A percentile compares a stretch with the other conserved stretches of the same genome.
phyloP scores from a whole-genome alignment of 2,797 vertebrate species.

The Sebastes steindachneri region DNA sequence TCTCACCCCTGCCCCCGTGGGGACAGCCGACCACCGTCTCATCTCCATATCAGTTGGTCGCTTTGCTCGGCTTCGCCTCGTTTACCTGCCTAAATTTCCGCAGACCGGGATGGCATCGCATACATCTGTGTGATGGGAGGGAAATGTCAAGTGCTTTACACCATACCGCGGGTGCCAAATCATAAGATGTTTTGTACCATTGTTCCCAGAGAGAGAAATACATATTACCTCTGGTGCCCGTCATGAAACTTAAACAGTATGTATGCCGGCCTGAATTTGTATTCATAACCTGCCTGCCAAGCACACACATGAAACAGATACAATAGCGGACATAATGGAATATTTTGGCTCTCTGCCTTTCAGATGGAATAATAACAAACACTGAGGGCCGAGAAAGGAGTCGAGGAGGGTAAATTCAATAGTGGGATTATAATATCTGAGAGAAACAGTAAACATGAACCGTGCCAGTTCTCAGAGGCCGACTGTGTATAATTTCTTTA shows the following conservation, averaged over 20 bases:
- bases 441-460: conserved; percentile 46
- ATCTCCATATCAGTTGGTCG: conserved; percentile 41
- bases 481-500: conserved; percentile 44
- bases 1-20: conserved; percentile 31
- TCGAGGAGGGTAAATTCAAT: conserved; percentile 42
- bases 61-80: conserved; percentile 30
- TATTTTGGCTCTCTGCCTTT: conserved; percentile 48
- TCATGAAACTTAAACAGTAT: conserved; percentile 1
- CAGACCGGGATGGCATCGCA: conserved; percentile 33
- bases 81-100: conserved; percentile 44
- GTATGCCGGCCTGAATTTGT: conserved; percentile 35
- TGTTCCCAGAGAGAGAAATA: conserved; percentile 44
- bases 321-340: conserved; percentile 51
- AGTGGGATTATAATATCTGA: conserved; percentile 62
- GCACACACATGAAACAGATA: conserved; percentile 43
- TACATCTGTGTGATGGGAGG: conserved; percentile 43
- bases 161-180: conserved; percentile 26
- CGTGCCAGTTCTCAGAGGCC: conserved; percentile 32
- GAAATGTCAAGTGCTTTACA: conserved; percentile 38
- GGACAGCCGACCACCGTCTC: conserved; percentile 21
- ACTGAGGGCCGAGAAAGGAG: conserved; percentile 12
- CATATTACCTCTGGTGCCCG: conserved; percentile 21
- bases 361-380: conserved; percentile 51
- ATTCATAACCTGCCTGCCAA: conserved; percentile 47
- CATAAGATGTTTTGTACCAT: conserved; percentile 31